A percentile compares a stretch with the other conserved stretches of the same genome.
Evolutionary conservation across 2,113 vertebrate genomes (phyloP).

Genomic region (Phylloscopus trochiloides): DNA sequence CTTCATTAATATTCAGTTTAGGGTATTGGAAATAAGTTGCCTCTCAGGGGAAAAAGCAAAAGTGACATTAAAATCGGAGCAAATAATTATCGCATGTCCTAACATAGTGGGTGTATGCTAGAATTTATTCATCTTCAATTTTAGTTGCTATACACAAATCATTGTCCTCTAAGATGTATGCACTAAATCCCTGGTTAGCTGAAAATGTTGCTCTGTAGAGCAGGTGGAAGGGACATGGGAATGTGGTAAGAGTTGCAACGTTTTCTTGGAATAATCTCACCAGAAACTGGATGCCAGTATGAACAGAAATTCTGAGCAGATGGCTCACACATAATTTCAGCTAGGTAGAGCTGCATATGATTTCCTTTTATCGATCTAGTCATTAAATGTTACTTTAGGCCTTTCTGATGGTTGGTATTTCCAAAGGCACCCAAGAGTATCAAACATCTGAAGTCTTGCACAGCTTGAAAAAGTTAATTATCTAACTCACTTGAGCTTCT

Average conservation of each 20-base stretch:
- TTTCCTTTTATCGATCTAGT: not conserved
- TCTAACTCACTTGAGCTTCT: not conserved
- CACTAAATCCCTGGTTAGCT: not conserved
- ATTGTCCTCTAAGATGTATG: rapidly evolving
- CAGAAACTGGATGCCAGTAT: not conserved
- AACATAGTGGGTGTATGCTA: not conserved
- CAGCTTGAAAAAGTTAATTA: not conserved
- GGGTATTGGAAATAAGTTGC: not conserved
- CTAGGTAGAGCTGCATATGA: not conserved
- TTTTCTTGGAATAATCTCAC: not conserved
- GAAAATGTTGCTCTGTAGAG: not conserved
- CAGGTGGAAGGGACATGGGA: not conserved
- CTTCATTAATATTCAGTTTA: not conserved
- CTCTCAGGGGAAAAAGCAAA: not conserved
- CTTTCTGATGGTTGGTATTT: not conserved
- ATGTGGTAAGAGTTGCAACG: not conserved
- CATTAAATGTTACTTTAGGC: not conserved
- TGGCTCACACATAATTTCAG: not conserved
- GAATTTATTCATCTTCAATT: not conserved
- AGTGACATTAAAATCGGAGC: not conserved
- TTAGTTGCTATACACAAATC: not conserved
- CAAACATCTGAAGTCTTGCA: not conserved
- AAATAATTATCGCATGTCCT: not conserved
- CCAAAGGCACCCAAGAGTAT: not conserved
- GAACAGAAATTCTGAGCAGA: not conserved